Conservation (phyloP, 2,888 invertebrate genomes). For the Zaprionus obscuricornis region DNA sequence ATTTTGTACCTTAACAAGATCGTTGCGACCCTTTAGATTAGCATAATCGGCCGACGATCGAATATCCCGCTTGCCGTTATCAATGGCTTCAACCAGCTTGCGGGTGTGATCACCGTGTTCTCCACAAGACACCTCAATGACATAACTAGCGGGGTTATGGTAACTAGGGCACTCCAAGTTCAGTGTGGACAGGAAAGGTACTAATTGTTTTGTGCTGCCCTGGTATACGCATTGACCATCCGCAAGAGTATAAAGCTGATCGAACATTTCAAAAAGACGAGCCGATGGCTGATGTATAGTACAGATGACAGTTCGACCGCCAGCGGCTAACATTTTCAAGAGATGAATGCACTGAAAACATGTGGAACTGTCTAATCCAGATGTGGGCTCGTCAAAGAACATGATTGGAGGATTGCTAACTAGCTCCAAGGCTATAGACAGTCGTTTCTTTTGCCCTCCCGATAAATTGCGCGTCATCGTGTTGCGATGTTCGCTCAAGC, state of each 20-base stretch:
- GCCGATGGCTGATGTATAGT: slow-evolving; percentile 98
- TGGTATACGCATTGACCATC: slow-evolving; percentile 98
- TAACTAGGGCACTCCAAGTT: slow-evolving; percentile 96
- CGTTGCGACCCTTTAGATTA: slow-evolving; percentile 84
- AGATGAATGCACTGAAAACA: slow-evolving; percentile 97
- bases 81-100: slow-evolving; percentile 92
- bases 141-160: slow-evolving; percentile 98
- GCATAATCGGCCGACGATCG: slow-evolving; percentile 89
- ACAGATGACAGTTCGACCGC: slow-evolving; percentile 96
- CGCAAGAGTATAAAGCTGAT: slow-evolving; percentile 95
- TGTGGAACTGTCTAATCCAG: slow-evolving; percentile 97
- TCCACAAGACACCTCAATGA: slow-evolving; percentile 98
- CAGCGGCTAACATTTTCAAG: slow-evolving; percentile 93
- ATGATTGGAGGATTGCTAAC: slow-evolving; percentile 98
- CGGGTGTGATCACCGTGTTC: slow-evolving; percentile 96
- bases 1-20: slow-evolving; percentile 85
- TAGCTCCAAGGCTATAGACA: slow-evolving; percentile 96
- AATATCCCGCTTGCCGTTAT: slow-evolving; percentile 92
- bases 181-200: slow-evolving; percentile 91
- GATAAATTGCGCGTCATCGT: slow-evolving; percentile 96
- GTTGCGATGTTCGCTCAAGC: slow-evolving; percentile 92
- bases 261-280: slow-evolving; percentile 97
- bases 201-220: slow-evolving; percentile 92
- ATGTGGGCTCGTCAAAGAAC: slow-evolving; percentile 99
- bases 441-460: slow-evolving; percentile 97